phyloP scores from a whole-genome alignment of 2,888 invertebrate species.

The Petrophora chlorosata region DNA sequence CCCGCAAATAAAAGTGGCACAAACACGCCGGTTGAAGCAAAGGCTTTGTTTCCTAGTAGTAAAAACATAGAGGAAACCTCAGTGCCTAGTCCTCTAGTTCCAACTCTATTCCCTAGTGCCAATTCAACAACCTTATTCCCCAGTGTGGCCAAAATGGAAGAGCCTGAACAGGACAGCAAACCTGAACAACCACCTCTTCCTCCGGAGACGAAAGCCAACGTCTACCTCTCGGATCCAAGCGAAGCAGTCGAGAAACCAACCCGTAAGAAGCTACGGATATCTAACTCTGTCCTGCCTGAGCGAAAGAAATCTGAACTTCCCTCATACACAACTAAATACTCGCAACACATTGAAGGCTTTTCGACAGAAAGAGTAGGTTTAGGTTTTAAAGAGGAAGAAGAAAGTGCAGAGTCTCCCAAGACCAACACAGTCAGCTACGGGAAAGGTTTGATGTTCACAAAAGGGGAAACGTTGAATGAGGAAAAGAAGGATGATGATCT shows the following conservation, averaged over 20 bases:
- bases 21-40: conserved; percentile 42
- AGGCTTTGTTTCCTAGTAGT: conserved; percentile 17
- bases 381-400: conserved; percentile 69
- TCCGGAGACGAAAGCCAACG: conserved; percentile 64
- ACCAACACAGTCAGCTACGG: conserved; percentile 64
- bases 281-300: conserved; percentile 70
- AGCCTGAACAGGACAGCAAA: conserved; percentile 43
- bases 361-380: conserved; percentile 75
- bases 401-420: conserved; percentile 54
- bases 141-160: conserved; percentile 47
- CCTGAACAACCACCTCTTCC: conserved; percentile 36
- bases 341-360: conserved; percentile 72
- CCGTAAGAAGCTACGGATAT: conserved; percentile 73
- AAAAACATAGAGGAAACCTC: conserved; percentile 22
- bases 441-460: conserved; percentile 76
- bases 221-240: conserved; percentile 59
- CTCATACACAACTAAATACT: conserved; percentile 75
- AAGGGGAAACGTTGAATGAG: conserved; percentile 78
- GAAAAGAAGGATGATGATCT: conserved; percentile 65
- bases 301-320: conserved; percentile 59
- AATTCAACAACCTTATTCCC: conserved; percentile 49
- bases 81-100: conserved; percentile 36
- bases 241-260: conserved; percentile 53
- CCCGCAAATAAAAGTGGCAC: conserved; percentile 45
- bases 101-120: conserved; percentile 55